Evolutionary conservation across 1,140 invertebrate genomes (phyloP).

Genomic region (Neotoxoptera formosana): DNA sequence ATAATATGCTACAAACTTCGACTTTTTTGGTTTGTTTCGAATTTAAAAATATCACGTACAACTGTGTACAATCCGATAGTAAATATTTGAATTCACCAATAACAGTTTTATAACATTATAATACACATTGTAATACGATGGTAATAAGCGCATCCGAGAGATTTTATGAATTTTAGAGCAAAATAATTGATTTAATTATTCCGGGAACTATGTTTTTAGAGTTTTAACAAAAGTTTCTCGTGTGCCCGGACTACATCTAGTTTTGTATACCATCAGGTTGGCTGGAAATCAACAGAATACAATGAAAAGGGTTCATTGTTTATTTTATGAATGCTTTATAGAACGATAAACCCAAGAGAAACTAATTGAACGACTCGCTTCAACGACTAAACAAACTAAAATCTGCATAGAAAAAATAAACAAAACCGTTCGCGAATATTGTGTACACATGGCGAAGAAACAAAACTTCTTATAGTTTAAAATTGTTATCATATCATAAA

Average conservation of each 20-base stretch:
- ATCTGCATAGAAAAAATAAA: slow-evolving; percentile 39
- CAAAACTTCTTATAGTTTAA: background rate
- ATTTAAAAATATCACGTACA: background rate
- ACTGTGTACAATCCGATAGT: background rate
- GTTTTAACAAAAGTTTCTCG: background rate
- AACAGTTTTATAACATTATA: background rate
- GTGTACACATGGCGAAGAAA: background rate
- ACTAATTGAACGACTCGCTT: slow-evolving; percentile 32
- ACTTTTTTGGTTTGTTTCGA: background rate
- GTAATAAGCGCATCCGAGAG: background rate
- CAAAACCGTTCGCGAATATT: background rate
- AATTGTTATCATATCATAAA: slow-evolving; percentile 14
- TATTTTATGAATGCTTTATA: slow-evolving; percentile 42
- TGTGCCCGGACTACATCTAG: background rate
- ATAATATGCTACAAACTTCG: background rate
- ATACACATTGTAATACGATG: too few relatives aligned
- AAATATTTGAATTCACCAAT: background rate
- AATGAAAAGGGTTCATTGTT: slow-evolving; percentile 28
- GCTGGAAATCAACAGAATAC: slow-evolving; percentile 26
- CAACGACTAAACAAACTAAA: background rate
- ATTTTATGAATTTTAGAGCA: background rate
- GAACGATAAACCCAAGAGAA: slow-evolving; percentile 34
- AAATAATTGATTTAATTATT: slow-evolving; percentile 5
- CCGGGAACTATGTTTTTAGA: background rate
- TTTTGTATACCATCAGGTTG: slow-evolving; percentile 3